These are phyloP conservation scores for Sarcophaga bullata DNA, from an alignment of 1,140 invertebrate genomes.

Conservation along the genomic window DNA sequence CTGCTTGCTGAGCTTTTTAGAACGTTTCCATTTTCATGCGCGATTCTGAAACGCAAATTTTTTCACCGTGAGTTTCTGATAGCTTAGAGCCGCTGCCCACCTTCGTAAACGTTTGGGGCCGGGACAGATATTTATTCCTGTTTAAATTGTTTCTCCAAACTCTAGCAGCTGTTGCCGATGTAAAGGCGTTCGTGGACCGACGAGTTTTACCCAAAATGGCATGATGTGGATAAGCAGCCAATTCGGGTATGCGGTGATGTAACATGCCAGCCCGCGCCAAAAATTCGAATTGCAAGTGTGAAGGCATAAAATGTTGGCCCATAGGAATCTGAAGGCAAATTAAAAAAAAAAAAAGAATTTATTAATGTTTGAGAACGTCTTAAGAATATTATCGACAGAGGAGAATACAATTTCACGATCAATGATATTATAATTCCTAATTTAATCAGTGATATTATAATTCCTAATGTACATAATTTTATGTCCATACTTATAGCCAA, in stretches of 20 bases:
- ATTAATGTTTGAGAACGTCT: no score
- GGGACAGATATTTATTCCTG: slow-evolving; percentile 98
- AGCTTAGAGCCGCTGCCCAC: slow-evolving; percentile 97
- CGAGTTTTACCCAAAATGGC: slow-evolving; percentile 92
- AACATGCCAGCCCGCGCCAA: slow-evolving; percentile 85
- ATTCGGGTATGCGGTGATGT: slow-evolving; percentile 80
- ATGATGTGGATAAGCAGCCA: slow-evolving; percentile 72
- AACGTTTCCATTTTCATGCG: slow-evolving; percentile 96
- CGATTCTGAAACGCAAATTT: slow-evolving; percentile 97
- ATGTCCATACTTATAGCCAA: no score
- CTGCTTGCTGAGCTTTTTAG: slow-evolving; percentile 93
- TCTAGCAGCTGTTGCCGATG: slow-evolving; percentile 98
- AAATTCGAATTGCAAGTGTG: slow-evolving; percentile 87
- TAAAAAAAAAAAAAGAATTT: no score
- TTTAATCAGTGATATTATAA: no score
- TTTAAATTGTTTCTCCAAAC: slow-evolving; percentile 96
- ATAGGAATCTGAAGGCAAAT: slow-evolving; percentile 55
- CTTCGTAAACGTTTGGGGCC: slow-evolving; percentile 98
- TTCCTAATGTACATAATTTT: no score
- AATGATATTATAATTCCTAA: no score
- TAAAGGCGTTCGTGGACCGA: slow-evolving; percentile 93
- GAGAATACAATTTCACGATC: no score
- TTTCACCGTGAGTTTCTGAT: slow-evolving; percentile 98
- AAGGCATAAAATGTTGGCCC: slow-evolving; percentile 69
- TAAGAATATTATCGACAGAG: no score